A percentile compares a stretch with the other conserved stretches of the same genome.
Evolutionary conservation across 2,797 vertebrate genomes (phyloP).

Genomic region (Tachyglossus aculeatus): DNA sequence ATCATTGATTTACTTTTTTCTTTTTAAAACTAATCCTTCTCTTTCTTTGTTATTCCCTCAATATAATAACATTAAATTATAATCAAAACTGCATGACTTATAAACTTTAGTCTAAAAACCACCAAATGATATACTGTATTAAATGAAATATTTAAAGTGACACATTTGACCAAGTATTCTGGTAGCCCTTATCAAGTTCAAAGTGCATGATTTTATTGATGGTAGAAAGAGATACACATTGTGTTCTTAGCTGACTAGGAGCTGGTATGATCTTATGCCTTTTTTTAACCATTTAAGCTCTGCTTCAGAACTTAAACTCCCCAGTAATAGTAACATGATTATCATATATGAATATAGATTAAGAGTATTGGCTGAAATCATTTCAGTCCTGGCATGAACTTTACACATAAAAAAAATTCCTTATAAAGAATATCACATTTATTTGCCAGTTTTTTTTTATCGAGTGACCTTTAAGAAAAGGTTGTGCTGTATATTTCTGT

Average conservation of each 20-base stretch:
- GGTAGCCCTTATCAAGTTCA: no score
- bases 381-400: background rate
- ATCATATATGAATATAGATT: background rate
- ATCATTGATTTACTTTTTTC: constrained; percentile 1
- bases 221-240: no score
- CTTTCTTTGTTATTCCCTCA: constrained; percentile 3
- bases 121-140: no score
- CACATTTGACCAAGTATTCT: no score
- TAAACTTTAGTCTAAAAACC: no score
- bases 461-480: constrained; percentile 51
- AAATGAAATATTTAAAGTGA: no score
- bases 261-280: no score
- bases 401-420: constrained; percentile 12
- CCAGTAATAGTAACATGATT: background rate
- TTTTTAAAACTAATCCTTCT: no score
- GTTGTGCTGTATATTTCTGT: constrained; percentile 45
- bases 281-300: no score
- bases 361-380: background rate
- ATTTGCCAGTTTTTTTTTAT: constrained; percentile 4
- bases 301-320: background rate
- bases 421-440: constrained; percentile 46
- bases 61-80: background rate
- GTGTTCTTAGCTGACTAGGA: no score
- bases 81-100: background rate
- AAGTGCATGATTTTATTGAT: no score